Conservation (phyloP, 2,797 vertebrate species). For the Gymnocypris eckloni region DNA sequence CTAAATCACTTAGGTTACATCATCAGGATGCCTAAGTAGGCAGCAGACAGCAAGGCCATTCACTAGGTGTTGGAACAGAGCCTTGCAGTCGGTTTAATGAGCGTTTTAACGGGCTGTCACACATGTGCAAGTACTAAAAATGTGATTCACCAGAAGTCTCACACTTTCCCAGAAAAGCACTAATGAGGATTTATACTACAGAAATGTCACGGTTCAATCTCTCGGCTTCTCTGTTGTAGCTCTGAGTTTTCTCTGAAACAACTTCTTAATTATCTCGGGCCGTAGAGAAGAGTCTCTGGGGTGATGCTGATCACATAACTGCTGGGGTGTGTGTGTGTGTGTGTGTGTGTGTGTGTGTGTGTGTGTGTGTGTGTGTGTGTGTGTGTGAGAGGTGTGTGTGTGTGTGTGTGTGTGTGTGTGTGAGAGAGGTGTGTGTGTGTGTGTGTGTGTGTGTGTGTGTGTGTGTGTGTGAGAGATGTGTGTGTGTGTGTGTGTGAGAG, state of each 20-base stretch:
- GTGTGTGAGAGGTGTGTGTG: too few species aligned
- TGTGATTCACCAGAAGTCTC: neutral
- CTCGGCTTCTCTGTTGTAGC: neutral
- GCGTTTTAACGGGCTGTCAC: neutral
- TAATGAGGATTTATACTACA: conserved; percentile 29
- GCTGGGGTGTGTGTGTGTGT: too few species aligned
- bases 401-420: too few species aligned
- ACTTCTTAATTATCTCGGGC: neutral
- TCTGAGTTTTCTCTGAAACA: neutral
- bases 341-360: too few species aligned
- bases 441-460: too few species aligned
- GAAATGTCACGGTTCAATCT: conserved; percentile 1
- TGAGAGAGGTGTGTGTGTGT: too few species aligned
- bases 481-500: too few species aligned
- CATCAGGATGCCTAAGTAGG: neutral
- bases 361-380: too few species aligned
- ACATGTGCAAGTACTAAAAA: conserved; percentile 11
- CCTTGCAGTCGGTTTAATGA: neutral
- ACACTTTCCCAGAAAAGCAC: conserved; percentile 1
- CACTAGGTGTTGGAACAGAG: neutral
- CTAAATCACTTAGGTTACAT: neutral
- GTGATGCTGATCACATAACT: conserved; percentile 14
- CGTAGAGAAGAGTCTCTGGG: conserved; percentile 6
- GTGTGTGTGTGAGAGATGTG: too few species aligned
- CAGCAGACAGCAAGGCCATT: neutral